These are phyloP conservation scores for Neotoma lepida DNA, from an alignment of 2,113 vertebrate species.

Conservation along the genomic window DNA sequence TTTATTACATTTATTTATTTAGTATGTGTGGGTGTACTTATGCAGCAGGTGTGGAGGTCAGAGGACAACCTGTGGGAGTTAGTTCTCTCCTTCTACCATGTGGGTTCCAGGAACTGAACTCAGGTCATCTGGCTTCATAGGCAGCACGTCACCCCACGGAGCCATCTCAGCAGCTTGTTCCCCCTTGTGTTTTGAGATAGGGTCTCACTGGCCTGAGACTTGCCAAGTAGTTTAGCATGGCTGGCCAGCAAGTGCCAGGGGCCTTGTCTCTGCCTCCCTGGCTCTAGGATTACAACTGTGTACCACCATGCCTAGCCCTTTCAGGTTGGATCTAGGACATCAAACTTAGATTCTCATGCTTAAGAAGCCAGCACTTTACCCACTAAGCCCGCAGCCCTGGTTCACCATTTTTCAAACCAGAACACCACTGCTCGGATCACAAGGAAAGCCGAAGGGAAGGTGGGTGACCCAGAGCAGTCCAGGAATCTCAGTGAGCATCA, in stretches of 20 bases:
- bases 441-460: neutral
- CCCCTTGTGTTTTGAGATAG: neutral
- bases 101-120: neutral
- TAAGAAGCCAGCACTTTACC: neutral
- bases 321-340: neutral
- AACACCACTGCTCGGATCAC: neutral
- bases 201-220: neutral
- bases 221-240: neutral
- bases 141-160: neutral
- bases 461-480: too few relatives aligned
- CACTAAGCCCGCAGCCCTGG: neutral
- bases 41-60: neutral
- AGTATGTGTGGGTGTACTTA: neutral
- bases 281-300: neutral
- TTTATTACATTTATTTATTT: neutral
- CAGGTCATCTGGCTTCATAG: neutral
- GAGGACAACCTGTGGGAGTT: neutral
- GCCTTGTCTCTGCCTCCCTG: neutral
- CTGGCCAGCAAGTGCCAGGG: neutral
- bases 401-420: neutral
- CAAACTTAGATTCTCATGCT: neutral
- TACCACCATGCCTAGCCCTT: neutral
- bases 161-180: too few relatives aligned
- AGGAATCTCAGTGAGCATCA: rapidly evolving
- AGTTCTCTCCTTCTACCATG: neutral